Evolutionary conservation across 2,888 invertebrate species (phyloP), one percentile per base, ranked within the genome.

Genomic region (Rosalia funebris): DNA sequence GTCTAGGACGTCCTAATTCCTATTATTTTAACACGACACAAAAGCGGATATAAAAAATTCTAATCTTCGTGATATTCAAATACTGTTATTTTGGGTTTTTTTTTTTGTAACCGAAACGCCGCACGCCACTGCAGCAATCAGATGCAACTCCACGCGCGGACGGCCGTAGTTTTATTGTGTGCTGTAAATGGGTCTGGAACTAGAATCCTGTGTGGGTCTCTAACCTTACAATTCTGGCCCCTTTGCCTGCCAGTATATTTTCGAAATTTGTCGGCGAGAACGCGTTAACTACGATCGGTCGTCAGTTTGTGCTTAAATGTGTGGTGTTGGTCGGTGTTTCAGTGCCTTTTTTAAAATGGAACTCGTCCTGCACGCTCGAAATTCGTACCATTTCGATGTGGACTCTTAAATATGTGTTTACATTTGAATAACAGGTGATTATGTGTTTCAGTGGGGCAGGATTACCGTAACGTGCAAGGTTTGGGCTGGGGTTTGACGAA

Each of bases 101-200:
- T n/a, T n/a, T n/a, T n/a, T n/a, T n/a, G 25, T n/a, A 34, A 34
- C 11, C 10, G 34, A 34, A 25, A 25, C n/a, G 25, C 65, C 56
- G 61, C 52, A 71, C 68, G 66, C 68, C 65, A 58, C 63, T 58
- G 68, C 41, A 55, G 55, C 65, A 58, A 66, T 62, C 68, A 65
- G 61, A 62, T 59, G 68, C 59, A 62, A 60, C 67, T 63, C 65
- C 57, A 50, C 45, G 53, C 53, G 82, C 82, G 82, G 82, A 78
- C 81, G 81, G 80, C 78, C 80, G 66, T 71, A 68, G 69, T 72
- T 68, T 75, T 74, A 74, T 75, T 77, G 73, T 74, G 63, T 69
- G 72, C 69, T 74, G 74, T 76, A 75, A 76, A 76, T 75, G 72
- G 72, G 74, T 68, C 74, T 75, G 72, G 70, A 72, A 71, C 74